A percentile compares a stretch with the other conserved stretches of the same genome.
Conservation (phyloP, 2,113 vertebrate genomes). For the Notiomystis cincta region DNA sequence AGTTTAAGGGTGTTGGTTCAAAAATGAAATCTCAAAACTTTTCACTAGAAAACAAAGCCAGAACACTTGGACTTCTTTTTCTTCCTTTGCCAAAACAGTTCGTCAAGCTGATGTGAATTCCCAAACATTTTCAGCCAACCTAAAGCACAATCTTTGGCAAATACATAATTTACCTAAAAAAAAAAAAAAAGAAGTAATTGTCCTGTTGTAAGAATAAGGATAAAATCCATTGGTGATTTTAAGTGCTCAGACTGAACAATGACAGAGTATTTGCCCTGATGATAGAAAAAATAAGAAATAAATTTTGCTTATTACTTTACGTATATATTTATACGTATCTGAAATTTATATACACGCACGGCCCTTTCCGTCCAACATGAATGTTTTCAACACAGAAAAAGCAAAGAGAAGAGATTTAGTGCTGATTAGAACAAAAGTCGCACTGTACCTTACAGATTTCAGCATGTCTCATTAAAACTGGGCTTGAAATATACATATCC, state of each 20-base stretch:
- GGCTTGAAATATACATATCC: conserved; percentile 65
- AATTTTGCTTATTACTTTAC: conserved; percentile 10
- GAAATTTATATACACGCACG: neutral
- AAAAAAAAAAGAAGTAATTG: neutral
- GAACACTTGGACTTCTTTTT: neutral
- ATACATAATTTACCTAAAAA: neutral
- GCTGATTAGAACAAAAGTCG: conserved; percentile 64
- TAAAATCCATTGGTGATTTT: neutral
- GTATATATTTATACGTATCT: neutral
- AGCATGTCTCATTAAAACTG: conserved; percentile 65
- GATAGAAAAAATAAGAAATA: neutral
- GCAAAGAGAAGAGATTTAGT: conserved; percentile 67
- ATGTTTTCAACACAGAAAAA: conserved; percentile 66
- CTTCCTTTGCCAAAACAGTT: conserved; percentile 27
- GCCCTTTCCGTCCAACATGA: conserved; percentile 21
- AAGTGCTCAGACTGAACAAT: neutral
- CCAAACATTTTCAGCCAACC: neutral
- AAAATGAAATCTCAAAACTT: conserved; percentile 33
- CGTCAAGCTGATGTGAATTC: neutral
- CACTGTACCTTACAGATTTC: conserved; percentile 68
- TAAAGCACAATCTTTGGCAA: neutral
- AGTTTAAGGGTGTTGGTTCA: conserved; percentile 30
- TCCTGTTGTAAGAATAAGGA: neutral
- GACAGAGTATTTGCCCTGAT: neutral
- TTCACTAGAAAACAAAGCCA: conserved; percentile 40